These are phyloP conservation scores for Coenonympha arcania DNA, from an alignment of 2,888 invertebrate genomes.

Conservation along the genomic window DNA sequence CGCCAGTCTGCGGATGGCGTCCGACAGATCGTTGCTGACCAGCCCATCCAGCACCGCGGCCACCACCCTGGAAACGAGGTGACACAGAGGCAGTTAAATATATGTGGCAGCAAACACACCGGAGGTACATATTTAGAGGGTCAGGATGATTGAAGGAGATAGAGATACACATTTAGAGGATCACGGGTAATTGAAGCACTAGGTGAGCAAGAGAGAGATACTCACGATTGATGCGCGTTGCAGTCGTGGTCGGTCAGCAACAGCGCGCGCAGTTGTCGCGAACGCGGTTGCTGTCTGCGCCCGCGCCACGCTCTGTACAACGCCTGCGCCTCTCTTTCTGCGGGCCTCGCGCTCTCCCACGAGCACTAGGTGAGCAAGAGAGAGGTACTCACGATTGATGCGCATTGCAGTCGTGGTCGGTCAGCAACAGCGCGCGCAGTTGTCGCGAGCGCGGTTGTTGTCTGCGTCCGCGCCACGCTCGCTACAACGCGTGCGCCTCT, in stretches of 20 bases:
- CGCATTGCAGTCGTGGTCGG: conserved; percentile 71
- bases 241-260: conserved; percentile 77
- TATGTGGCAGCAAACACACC: too few species aligned
- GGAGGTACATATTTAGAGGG: too few species aligned
- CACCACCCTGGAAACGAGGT: conserved; percentile 78
- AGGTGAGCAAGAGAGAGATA: too few species aligned
- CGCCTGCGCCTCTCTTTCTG: conserved; percentile 73
- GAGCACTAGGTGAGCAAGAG: conserved; percentile 75
- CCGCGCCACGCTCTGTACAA: conserved; percentile 87
- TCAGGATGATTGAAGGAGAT: too few species aligned
- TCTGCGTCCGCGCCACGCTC: conserved; percentile 87
- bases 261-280: conserved; percentile 80
- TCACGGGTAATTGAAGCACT: too few species aligned
- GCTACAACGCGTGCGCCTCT: conserved; percentile 79
- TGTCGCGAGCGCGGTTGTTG: conserved; percentile 77
- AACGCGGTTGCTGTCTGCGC: conserved; percentile 78
- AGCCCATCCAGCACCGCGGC: conserved; percentile 87
- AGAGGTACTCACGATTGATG: conserved; percentile 36
- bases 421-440: conserved; percentile 79
- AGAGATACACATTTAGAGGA: too few species aligned
- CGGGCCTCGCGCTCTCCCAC: conserved; percentile 30
- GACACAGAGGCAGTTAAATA: too few species aligned
- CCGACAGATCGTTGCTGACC: conserved; percentile 86
- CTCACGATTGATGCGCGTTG: conserved; percentile 40
- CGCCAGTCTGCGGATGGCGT: conserved; percentile 63